phyloP scores from a whole-genome alignment of 2,888 invertebrate species.

The Ptychoptera albimana region DNA sequence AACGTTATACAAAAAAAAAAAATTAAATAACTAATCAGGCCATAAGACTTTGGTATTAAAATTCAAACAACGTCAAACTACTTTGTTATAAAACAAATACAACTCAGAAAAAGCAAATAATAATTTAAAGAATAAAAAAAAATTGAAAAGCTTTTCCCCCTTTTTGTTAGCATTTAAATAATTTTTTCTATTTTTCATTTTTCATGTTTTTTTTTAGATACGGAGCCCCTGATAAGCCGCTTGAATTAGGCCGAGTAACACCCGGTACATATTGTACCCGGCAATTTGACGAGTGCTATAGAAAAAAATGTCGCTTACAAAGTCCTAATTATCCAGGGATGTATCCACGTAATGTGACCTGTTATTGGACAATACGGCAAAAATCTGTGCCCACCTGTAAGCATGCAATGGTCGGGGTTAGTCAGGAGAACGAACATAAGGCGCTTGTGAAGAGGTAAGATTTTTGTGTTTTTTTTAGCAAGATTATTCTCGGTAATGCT shows the following conservation, averaged over 20 bases:
- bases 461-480: not conserved
- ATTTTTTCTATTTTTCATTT: not conserved
- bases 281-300: conserved; percentile 71
- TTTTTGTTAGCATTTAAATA: not conserved
- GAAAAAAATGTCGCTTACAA: conserved; percentile 71
- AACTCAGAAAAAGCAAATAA: no score
- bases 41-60: no score
- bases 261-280: conserved; percentile 73
- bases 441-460: conserved; percentile 25
- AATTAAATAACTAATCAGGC: no score
- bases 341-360: conserved; percentile 67
- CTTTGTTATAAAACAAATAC: no score
- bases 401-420: conserved; percentile 78
- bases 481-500: no score
- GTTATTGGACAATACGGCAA: conserved; percentile 75
- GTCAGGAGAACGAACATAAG: conserved; percentile 55
- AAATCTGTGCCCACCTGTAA: conserved; percentile 77
- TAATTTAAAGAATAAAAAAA: not conserved
- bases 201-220: conserved; percentile 32
- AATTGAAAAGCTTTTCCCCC: not conserved
- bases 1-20: no score
- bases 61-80: no score
- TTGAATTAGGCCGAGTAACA: conserved; percentile 71
- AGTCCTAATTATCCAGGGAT: conserved; percentile 85
- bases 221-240: conserved; percentile 55